Base-by-base conservation (phyloP, 2,113 vertebrate genomes). In the Phocoena sinus region DNA sequence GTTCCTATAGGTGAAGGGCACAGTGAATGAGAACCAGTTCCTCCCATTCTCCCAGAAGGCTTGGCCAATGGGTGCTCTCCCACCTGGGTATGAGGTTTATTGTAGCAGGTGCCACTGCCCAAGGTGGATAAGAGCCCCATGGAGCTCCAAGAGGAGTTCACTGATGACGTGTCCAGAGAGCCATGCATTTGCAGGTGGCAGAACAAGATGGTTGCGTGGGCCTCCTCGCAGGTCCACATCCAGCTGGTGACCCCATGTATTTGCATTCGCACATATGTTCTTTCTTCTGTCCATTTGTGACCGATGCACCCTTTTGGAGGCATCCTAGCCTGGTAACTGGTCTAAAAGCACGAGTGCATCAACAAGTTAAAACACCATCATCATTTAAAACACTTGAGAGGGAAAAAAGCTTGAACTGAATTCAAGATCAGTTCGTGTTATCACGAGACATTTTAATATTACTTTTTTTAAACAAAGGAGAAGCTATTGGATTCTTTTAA, bases 121-220 rank as follows among this genome's bases (percentile, higher is more conserved):
- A 4, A 13, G 25, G 38, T 36, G 9, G 38, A 17, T 10, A 67
- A 76, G 21, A 60, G 31, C 41, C n/a, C 50, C 15, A 7, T 18
- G 31, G 25, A 36, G 6, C n/a, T 33, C 33, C 2, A 26, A 18
- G 31, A 41, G 10, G 23, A 15, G 5, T 23, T 87, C 14, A 18
- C 20, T 44, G 33, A 17, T n/a, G 47, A n/a, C 21, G 36, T 56
- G 26, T 14, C 15, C 56, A 60, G 44, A 71, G 8, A 73, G 62
- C 41, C 18, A 58, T 3, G 21, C 2, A 11, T 2, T 1, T 47
- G 28, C 3, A 3, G 15, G 25, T 6, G 1, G 15, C 25, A 13
- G 7, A 5, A 25, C 2, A 38, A 36, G 23, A 14, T 4, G 47
- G 36, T 31, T 38, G 23, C 2, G n/a, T 31, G 10, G 31, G 8